These are phyloP conservation scores for Euzetes globulus DNA, from an alignment of 2,888 invertebrate species.

Conservation along the genomic window DNA sequence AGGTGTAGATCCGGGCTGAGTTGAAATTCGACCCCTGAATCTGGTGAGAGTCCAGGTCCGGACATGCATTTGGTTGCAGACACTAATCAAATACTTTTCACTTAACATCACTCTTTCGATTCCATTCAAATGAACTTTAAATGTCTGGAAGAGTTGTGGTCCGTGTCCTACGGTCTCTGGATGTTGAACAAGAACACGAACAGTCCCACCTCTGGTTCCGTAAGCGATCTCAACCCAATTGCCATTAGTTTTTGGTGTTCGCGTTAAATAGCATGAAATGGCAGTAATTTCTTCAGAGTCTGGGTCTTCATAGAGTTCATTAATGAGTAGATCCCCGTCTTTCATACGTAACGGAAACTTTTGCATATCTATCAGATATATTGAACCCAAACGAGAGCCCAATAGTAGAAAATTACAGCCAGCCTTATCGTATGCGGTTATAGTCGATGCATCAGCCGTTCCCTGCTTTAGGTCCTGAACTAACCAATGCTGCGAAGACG, in stretches of 20 bases:
- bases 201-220: slow-evolving; percentile 77
- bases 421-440: slow-evolving; percentile 92
- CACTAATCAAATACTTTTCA: slow-evolving; percentile 75
- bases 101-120: slow-evolving; percentile 90
- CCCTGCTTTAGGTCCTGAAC: slow-evolving; percentile 50
- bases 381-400: slow-evolving; percentile 92
- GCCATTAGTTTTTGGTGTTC: slow-evolving; percentile 84
- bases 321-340: slow-evolving; percentile 94
- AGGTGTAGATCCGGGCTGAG: slow-evolving; percentile 95
- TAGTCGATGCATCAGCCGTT: slow-evolving; percentile 83
- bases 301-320: slow-evolving; percentile 85
- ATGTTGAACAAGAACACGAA: slow-evolving; percentile 95
- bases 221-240: slow-evolving; percentile 99
- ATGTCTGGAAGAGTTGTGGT: slow-evolving; percentile 95
- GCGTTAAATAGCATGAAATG: slow-evolving; percentile 92
- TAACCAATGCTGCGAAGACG: slow-evolving; percentile 92
- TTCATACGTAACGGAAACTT: slow-evolving; percentile 98
- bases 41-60: slow-evolving; percentile 93
- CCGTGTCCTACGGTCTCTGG: slow-evolving; percentile 98
- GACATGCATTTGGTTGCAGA: slow-evolving; percentile 59
- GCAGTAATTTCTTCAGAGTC: slow-evolving; percentile 93
- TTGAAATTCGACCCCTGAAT: slow-evolving; percentile 96
- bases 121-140: slow-evolving; percentile 84
- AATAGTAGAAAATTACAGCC: slow-evolving; percentile 81
- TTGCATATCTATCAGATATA: slow-evolving; percentile 91